Base-by-base conservation (phyloP, 2,888 invertebrate species). In the Ceramica pisi region DNA sequence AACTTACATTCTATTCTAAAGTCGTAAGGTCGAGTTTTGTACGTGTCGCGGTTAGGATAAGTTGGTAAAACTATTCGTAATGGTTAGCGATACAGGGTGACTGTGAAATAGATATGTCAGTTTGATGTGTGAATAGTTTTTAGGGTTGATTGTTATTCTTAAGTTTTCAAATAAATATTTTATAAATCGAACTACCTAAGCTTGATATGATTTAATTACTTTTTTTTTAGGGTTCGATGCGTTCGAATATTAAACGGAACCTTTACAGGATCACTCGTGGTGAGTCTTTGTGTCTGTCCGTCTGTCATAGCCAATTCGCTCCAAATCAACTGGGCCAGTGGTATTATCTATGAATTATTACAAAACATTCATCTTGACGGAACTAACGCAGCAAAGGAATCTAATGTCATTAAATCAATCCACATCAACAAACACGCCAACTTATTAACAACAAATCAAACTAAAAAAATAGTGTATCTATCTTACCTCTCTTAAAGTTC, bases 11-110 rank as follows among this genome's bases (percentile, higher is more conserved):
- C 69, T 89, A 86, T 76, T 8, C 8, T 64, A 0, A 48, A 9
- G 21, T 1, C 0, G 35, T 78, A 90, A 77, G 75, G 85, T 31
- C 65, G 31, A 75, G 71, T 84, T 86, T 89, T 31, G 73, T 51
- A 26, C 72, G 75, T 48, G n/a, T 38, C 10, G 26, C 12, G 23
- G 41, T 31, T 21, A 21, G 31, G 26, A 67, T 81, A 88, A 75
- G 61, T 83, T 89, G 83, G 88, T 80, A 64, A 74, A 77, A 68
- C 71, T 76, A 81, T 81, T 84, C 80, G 85, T 88, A 91, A 92
- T 90, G 86, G 89, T 82, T 87, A 82, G 81, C 85, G 85, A 84
- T 82, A 83, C 80, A 82, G 68, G 77, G 75, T 80, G 78, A 76
- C 79, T 84, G 86, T 78, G 82, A 69, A 84, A 88, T 86, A 83